These are phyloP conservation scores for Staurois parvus DNA, from an alignment of 2,797 vertebrate genomes.

Conservation along the genomic window DNA sequence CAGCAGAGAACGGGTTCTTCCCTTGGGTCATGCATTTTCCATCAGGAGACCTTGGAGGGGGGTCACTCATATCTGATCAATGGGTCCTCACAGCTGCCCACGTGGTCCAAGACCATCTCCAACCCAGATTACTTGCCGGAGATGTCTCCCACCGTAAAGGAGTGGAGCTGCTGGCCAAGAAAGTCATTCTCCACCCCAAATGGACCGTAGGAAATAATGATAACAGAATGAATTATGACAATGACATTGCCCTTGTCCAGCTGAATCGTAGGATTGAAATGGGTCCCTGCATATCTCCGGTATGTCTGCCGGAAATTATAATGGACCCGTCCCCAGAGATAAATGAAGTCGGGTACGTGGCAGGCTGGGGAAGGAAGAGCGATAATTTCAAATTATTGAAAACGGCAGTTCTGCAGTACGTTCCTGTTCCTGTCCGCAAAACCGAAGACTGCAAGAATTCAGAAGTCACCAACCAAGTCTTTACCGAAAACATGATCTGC, in stretches of 20 bases:
- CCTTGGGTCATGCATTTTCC: constrained; percentile 86
- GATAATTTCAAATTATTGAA: fast-evolving
- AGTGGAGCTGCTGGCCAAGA: constrained; percentile 63
- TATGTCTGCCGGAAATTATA: constrained; percentile 82
- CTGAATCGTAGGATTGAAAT: constrained; percentile 78
- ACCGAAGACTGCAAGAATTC: constrained; percentile 68
- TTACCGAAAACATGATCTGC: constrained; percentile 92
- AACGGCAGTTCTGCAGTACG: constrained; percentile 34
- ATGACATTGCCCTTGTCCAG: constrained; percentile 89
- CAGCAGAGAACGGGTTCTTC: constrained; percentile 74
- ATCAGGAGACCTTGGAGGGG: constrained; percentile 70
- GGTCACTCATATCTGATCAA: constrained; percentile 84
- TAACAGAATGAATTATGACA: constrained; percentile 71
- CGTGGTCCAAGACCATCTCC: constrained; percentile 70
- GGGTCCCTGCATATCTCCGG: constrained; percentile 77
- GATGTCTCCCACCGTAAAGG: constrained; percentile 20
- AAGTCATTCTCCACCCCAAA: constrained; percentile 80
- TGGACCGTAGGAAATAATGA: constrained; percentile 53
- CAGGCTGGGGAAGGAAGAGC: constrained; percentile 81
- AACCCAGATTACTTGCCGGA: constrained; percentile 70
- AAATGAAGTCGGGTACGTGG: constrained; percentile 77
- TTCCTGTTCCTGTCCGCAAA: constrained; percentile 69
- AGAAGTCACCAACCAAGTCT: constrained; percentile 32
- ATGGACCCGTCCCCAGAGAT: constrained; percentile 44
- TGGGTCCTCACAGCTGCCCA: constrained; percentile 95